phyloP scores from a whole-genome alignment of 2,797 vertebrate genomes.

The Orientallactaga sibirica region DNA sequence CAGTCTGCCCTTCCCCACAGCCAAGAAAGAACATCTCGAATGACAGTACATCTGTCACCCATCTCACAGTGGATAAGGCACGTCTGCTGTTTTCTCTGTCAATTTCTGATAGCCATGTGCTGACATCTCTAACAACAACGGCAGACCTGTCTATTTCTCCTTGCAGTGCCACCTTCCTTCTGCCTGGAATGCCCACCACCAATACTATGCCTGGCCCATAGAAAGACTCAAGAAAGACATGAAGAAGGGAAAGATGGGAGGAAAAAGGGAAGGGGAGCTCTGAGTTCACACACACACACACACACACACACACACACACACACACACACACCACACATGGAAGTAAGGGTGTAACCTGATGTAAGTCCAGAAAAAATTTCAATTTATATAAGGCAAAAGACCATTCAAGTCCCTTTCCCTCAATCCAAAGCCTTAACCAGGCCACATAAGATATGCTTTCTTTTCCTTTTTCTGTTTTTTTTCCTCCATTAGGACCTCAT shows the following conservation, averaged over 20 bases:
- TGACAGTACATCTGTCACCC: background rate
- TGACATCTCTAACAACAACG: background rate
- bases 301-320: no score
- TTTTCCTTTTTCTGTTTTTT: background rate
- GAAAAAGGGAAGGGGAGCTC: background rate
- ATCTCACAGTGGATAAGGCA: background rate
- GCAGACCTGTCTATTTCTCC: background rate
- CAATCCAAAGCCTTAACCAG: constrained; percentile 73
- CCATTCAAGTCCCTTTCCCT: constrained; percentile 66
- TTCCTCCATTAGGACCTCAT: constrained; percentile 4
- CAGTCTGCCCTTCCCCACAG: background rate
- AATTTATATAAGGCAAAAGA: constrained; percentile 69
- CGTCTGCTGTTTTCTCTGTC: background rate
- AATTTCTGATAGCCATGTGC: background rate
- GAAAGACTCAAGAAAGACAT: constrained; percentile 26
- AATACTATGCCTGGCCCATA: background rate
- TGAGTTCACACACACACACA: background rate
- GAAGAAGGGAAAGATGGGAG: background rate
- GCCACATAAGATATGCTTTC: constrained; percentile 74
- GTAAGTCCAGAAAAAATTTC: constrained; percentile 74
- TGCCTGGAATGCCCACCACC: background rate
- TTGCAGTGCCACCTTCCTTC: background rate
- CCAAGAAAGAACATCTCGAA: background rate
- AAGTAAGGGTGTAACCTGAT: no score
- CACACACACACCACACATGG: no score